Conservation (phyloP, 2,797 vertebrate species). For the Megalops cyprinoides region DNA sequence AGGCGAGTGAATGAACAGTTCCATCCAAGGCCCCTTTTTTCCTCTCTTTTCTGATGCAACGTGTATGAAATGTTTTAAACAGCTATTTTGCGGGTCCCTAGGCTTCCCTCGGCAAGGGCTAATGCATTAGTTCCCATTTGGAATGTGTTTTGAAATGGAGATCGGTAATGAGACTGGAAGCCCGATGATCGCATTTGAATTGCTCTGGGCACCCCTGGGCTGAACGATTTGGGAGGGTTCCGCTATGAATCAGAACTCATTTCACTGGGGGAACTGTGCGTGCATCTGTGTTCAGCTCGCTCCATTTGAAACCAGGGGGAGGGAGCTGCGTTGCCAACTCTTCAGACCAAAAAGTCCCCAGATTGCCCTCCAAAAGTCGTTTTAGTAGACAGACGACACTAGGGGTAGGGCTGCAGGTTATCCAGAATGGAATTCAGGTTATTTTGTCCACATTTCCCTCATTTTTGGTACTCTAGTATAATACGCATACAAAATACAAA, state of each 20-base stretch:
- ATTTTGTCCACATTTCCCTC: neutral
- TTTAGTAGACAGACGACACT: neutral
- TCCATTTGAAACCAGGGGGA: conserved; percentile 63
- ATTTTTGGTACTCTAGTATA: neutral
- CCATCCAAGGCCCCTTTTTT: conserved; percentile 62
- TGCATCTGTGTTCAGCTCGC: conserved; percentile 53
- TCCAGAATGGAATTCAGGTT: neutral
- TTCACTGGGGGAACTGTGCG: conserved; percentile 57
- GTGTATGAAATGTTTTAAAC: conserved; percentile 70
- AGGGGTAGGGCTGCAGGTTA: neutral
- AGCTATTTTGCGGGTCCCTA: conserved; percentile 60
- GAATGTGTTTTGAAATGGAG: conserved; percentile 74
- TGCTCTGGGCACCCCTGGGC: conserved; percentile 63
- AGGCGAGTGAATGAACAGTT: conserved; percentile 70
- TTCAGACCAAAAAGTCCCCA: conserved; percentile 7
- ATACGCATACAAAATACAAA: neutral
- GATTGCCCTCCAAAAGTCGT: neutral
- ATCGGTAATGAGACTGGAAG: conserved; percentile 72
- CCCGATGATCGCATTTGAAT: conserved; percentile 70
- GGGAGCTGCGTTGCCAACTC: conserved; percentile 44
- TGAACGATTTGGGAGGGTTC: conserved; percentile 62
- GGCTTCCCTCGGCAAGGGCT: conserved; percentile 62
- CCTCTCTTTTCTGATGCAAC: conserved; percentile 67
- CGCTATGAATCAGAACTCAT: conserved; percentile 61
- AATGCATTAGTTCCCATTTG: conserved; percentile 76